Evolutionary conservation across 2,797 vertebrate species (phyloP).

Genomic region (Enteromius radiatus): DNA sequence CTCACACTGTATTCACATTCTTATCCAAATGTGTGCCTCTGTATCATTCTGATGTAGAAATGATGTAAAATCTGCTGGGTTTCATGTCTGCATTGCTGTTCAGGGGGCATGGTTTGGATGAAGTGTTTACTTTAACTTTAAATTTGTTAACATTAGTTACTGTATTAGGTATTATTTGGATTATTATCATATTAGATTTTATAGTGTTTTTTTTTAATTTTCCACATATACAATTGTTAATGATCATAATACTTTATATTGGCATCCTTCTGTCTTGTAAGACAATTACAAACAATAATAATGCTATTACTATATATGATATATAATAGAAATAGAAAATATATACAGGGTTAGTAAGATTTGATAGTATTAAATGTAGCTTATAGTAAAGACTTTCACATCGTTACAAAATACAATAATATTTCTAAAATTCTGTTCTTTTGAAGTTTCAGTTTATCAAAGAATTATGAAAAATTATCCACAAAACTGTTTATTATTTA

Average conservation of each 20-base stretch:
- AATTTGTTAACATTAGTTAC: not conserved
- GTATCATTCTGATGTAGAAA: slow-evolving; percentile 15
- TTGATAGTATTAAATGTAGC: not conserved
- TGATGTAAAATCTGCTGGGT: slow-evolving; percentile 36
- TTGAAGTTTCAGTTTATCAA: not conserved
- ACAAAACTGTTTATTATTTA: not conserved
- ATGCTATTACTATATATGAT: not conserved
- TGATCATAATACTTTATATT: too few species aligned
- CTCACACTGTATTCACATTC: not conserved
- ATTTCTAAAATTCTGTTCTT: not conserved
- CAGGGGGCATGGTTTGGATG: slow-evolving; percentile 72
- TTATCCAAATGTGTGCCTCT: slow-evolving; percentile 7
- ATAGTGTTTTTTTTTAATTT: not conserved
- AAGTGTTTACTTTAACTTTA: slow-evolving; percentile 3
- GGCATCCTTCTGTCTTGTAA: too few species aligned
- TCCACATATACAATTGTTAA: not conserved
- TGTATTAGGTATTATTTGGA: not conserved
- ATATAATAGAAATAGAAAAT: not conserved
- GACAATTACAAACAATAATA: not conserved
- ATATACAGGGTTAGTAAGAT: not conserved
- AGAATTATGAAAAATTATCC: not conserved
- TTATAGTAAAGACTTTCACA: not conserved
- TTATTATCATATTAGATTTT: not conserved
- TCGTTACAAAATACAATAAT: not conserved
- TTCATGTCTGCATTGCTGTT: slow-evolving; percentile 76